Percentiles rank a stretch among this genome's conserved stretches.
These are phyloP conservation scores for Acrobasis repandana DNA, from an alignment of 2,888 invertebrate species.

Conservation along the genomic window DNA sequence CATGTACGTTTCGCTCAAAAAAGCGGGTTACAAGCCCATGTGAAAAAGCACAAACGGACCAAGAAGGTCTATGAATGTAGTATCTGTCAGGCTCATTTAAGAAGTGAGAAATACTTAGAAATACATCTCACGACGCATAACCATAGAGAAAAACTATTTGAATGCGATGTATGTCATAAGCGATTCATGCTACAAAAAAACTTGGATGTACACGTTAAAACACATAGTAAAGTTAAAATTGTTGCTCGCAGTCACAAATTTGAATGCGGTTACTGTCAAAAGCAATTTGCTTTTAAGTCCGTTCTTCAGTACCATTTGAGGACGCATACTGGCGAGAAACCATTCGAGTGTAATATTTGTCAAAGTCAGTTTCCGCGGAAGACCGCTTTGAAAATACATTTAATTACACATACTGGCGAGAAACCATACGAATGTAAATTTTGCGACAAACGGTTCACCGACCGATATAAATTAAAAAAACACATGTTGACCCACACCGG, in stretches of 20 bases:
- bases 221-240: background rate
- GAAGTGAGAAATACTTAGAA: background rate
- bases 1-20: no score
- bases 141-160: background rate
- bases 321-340: background rate
- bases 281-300: background rate
- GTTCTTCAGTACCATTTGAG: background rate
- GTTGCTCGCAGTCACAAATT: background rate
- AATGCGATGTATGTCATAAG: background rate
- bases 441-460: background rate
- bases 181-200: background rate
- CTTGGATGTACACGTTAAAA: background rate
- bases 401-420: background rate
- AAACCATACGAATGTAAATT: background rate
- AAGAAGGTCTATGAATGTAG: background rate
- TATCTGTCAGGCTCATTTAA: background rate
- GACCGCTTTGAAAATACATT: background rate
- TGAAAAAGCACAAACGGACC: no score
- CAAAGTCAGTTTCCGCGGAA: background rate
- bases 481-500: slow-evolving; percentile 31
- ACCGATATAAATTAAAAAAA: slow-evolving; percentile 11
- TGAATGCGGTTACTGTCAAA: background rate
- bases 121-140: background rate
- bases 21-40: no score
- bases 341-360: background rate